Percentiles rank a stretch among this genome's conserved stretches.
Conservation (phyloP, 2,888 invertebrate species). For the Nomada lathburiana region DNA sequence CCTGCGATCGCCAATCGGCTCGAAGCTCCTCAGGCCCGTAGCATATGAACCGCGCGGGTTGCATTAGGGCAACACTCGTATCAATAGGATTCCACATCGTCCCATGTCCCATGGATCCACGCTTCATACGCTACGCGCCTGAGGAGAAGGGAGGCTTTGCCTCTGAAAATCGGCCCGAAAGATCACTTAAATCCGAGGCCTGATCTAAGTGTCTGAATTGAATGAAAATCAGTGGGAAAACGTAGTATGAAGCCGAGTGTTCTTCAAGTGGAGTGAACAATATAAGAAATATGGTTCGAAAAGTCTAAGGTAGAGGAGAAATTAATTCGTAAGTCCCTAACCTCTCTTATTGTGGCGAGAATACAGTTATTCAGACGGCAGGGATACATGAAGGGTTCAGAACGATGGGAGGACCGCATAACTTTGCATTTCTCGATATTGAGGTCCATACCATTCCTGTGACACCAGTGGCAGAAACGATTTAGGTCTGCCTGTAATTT, state of each 20-base stretch:
- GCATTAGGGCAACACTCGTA: no score
- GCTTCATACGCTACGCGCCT: no score
- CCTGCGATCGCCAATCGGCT: no score
- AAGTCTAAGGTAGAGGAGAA: slow-evolving; percentile 1
- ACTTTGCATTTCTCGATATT: slow-evolving; percentile 1
- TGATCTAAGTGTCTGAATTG: neutral
- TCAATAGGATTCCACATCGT: no score
- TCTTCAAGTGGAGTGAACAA: neutral
- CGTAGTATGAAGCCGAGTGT: neutral
- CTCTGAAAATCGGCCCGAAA: no score
- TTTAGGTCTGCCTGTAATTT: neutral
- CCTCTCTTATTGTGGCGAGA: neutral
- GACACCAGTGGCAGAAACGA: neutral
- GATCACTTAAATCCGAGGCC: no score
- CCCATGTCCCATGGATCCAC: no score
- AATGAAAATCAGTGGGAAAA: neutral
- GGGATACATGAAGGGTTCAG: neutral
- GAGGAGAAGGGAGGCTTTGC: no score
- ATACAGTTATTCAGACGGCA: neutral
- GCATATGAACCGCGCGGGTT: no score
- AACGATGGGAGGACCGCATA: neutral
- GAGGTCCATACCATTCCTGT: neutral
- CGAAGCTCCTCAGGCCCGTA: no score
- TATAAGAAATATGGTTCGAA: neutral
- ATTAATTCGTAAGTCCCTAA: slow-evolving; percentile 1